Evolutionary conservation across 2,797 vertebrate genomes (phyloP).

Genomic region (Argentina silus): DNA sequence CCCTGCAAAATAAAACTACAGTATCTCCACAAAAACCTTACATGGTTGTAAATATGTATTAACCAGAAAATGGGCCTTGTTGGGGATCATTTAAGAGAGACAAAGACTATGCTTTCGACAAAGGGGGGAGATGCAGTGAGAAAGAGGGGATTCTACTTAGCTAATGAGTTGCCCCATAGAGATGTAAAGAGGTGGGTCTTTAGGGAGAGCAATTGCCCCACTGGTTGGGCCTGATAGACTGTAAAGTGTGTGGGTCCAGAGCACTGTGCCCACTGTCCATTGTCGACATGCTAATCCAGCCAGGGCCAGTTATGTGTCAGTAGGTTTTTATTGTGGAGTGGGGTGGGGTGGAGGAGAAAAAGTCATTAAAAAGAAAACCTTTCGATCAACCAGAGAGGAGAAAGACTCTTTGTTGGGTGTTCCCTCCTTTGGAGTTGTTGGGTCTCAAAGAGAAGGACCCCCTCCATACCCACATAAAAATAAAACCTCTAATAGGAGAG

Average conservation of each 20-base stretch:
- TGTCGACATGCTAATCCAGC: constrained; percentile 77
- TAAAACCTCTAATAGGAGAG: constrained; percentile 49
- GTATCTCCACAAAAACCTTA: constrained; percentile 87
- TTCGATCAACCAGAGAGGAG: constrained; percentile 72
- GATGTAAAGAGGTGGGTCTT: constrained; percentile 83
- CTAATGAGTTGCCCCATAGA: constrained; percentile 88
- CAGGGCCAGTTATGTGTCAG: constrained; percentile 65
- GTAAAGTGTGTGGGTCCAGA: constrained; percentile 75
- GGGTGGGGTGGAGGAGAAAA: constrained; percentile 41
- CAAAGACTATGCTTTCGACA: constrained; percentile 82
- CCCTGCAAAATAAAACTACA: constrained; percentile 86
- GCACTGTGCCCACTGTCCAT: constrained; percentile 66
- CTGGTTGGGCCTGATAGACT: constrained; percentile 68
- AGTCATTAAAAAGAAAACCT: constrained; percentile 76
- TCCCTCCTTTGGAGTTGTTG: constrained; percentile 70
- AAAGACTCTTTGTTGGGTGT: constrained; percentile 75
- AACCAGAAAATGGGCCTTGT: constrained; percentile 91
- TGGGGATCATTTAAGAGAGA: constrained; percentile 87
- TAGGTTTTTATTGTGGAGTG: constrained; percentile 63
- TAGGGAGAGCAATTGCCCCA: constrained; percentile 66
- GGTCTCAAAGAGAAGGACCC: constrained; percentile 67
- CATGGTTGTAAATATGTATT: constrained; percentile 93
- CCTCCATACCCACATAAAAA: constrained; percentile 55
- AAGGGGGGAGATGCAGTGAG: constrained; percentile 81
- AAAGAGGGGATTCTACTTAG: constrained; percentile 89